A percentile compares a stretch with the other conserved stretches of the same genome.
These are phyloP conservation scores for Chymomyza caudatula DNA, from an alignment of 2,888 invertebrate species.

Conservation along the genomic window DNA sequence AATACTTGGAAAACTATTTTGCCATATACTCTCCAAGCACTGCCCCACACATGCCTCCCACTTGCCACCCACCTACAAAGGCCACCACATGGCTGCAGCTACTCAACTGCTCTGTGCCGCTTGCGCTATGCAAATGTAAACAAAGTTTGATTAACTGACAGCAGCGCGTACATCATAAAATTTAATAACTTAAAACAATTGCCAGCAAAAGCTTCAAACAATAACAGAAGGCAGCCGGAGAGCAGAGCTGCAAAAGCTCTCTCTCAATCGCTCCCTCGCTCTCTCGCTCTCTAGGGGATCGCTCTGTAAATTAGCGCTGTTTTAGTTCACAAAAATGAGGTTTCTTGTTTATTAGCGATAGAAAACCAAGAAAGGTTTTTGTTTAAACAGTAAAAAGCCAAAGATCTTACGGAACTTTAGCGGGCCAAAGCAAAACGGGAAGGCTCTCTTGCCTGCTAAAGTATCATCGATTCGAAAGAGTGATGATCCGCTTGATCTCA, in stretches of 20 bases:
- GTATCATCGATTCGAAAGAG: no score
- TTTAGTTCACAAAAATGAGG: no score
- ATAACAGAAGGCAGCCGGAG: neutral
- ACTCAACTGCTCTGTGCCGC: neutral
- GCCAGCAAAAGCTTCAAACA: neutral
- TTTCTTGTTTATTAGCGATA: no score
- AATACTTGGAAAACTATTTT: neutral
- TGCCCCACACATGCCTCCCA: neutral
- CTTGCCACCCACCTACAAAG: neutral
- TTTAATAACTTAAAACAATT: neutral
- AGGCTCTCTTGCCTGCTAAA: no score
- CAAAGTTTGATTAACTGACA: neutral
- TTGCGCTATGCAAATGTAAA: neutral
- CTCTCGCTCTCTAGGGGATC: neutral
- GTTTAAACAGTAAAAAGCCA: no score
- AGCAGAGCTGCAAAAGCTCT: neutral
- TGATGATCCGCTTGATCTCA: no score
- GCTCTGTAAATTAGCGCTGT: neutral
- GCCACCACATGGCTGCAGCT: neutral
- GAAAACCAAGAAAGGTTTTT: no score
- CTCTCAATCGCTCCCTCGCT: constrained; percentile 3
- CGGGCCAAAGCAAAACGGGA: no score
- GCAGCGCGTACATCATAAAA: neutral
- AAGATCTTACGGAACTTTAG: no score
- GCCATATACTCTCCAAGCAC: neutral